Conservation (phyloP, 2,888 invertebrate species). For the Spodoptera exigua region DNA sequence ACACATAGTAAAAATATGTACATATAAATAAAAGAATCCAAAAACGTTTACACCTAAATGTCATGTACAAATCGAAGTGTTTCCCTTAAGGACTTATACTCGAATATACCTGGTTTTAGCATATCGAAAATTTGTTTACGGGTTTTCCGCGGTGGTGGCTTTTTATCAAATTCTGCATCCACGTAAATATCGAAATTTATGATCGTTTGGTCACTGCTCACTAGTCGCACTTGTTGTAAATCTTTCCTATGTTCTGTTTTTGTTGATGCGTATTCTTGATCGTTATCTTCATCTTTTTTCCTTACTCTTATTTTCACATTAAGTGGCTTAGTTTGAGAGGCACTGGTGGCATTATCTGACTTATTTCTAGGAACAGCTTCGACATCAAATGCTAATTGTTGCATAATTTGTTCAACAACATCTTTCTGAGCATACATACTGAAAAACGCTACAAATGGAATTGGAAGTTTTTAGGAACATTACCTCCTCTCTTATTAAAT, state of each 20-base stretch:
- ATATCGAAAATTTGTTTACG: slow-evolving; percentile 55
- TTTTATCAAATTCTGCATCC: slow-evolving; percentile 69
- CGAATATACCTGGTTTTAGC: slow-evolving; percentile 34
- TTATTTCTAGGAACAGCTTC: slow-evolving; percentile 71
- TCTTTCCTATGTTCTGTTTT: slow-evolving; percentile 35
- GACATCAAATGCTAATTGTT: slow-evolving; percentile 76
- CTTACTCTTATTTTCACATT: slow-evolving; percentile 78
- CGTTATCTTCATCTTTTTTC: slow-evolving; percentile 67
- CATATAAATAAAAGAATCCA: too few relatives aligned
- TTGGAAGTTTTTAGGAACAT: too few relatives aligned
- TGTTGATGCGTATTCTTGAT: slow-evolving; percentile 63
- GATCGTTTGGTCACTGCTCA: slow-evolving; percentile 80
- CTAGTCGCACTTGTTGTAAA: slow-evolving; percentile 68
- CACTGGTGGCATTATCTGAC: slow-evolving; percentile 26
- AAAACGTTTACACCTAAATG: not conserved
- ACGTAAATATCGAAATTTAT: slow-evolving; percentile 79
- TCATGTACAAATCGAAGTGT: not conserved
- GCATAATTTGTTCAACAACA: slow-evolving; percentile 66
- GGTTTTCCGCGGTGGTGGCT: slow-evolving; percentile 59
- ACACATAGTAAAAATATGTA: too few relatives aligned
- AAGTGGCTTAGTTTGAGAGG: slow-evolving; percentile 67
- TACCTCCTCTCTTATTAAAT: too few relatives aligned
- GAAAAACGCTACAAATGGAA: slow-evolving; percentile 47
- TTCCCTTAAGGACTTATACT: not conserved
- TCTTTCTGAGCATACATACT: slow-evolving; percentile 64